Conservation (phyloP, 2,113 vertebrate genomes). For the Zosterops japonicus region DNA sequence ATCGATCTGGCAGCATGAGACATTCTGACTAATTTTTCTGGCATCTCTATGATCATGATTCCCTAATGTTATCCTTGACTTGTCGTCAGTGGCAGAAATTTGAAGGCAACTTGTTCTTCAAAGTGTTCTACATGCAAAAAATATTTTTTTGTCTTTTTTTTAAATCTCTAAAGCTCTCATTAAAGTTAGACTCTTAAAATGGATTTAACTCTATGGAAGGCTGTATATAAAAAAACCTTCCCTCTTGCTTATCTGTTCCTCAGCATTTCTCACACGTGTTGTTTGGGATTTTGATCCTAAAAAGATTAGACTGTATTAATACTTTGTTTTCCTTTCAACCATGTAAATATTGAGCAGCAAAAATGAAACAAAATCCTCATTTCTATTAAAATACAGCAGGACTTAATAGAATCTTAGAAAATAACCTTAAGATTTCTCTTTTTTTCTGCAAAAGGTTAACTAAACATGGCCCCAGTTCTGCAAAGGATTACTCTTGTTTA, state of each 20-base stretch:
- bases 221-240: not conserved
- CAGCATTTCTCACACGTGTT: slow-evolving; percentile 4
- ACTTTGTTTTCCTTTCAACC: slow-evolving; percentile 59
- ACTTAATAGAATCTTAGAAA: slow-evolving; percentile 44
- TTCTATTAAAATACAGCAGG: slow-evolving; percentile 44
- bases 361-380: slow-evolving; percentile 48
- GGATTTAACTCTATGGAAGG: not conserved
- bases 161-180: not conserved
- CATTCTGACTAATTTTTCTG: slow-evolving; percentile 59
- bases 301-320: slow-evolving; percentile 58
- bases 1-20: slow-evolving; percentile 26
- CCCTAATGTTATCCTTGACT: slow-evolving; percentile 43
- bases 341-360: slow-evolving; percentile 49
- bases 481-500: slow-evolving; percentile 55
- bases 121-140: slow-evolving; percentile 9
- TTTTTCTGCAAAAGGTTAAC: slow-evolving; percentile 14
- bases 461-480: slow-evolving; percentile 55
- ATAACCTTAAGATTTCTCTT: not conserved
- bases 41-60: slow-evolving; percentile 31
- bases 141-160: not conserved
- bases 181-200: not conserved
- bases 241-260: slow-evolving; percentile 18
- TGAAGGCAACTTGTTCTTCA: slow-evolving; percentile 42
- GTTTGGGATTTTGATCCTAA: slow-evolving; percentile 44
- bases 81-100: slow-evolving; percentile 26